Percentiles rank a stretch among this genome's conserved stretches.
These are phyloP conservation scores for Prinia subflava DNA, from an alignment of 2,113 vertebrate species.

Conservation along the genomic window DNA sequence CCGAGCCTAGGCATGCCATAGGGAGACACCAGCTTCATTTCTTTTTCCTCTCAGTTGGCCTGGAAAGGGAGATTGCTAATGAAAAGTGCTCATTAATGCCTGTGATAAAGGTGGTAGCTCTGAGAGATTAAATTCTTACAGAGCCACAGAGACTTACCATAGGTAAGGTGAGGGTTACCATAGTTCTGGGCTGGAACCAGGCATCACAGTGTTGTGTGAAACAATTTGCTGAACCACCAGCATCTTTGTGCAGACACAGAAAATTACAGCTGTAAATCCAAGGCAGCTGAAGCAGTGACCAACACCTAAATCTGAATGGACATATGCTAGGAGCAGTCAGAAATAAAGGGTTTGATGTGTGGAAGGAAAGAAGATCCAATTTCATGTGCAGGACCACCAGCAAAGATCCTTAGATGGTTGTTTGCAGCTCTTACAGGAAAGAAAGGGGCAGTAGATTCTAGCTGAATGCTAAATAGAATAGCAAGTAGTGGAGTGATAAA, in stretches of 20 bases:
- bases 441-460: neutral
- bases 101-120: neutral
- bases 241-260: neutral
- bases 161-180: neutral
- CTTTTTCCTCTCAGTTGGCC: neutral
- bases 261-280: neutral
- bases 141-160: neutral
- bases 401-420: neutral
- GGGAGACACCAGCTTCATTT: neutral
- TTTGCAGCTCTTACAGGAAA: neutral
- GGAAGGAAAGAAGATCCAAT: neutral
- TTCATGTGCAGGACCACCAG: neutral
- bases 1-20: accelerated
- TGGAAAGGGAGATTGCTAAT: neutral
- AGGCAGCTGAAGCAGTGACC: neutral
- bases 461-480: neutral
- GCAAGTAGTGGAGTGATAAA: neutral
- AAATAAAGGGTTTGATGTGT: neutral
- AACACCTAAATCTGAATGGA: neutral
- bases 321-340: neutral
- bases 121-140: neutral
- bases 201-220: neutral
- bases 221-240: neutral
- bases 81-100: neutral
- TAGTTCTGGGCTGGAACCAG: neutral